These are phyloP conservation scores for Planiliza haematocheilus DNA, from an alignment of 2,113 vertebrate species.

Conservation along the genomic window DNA sequence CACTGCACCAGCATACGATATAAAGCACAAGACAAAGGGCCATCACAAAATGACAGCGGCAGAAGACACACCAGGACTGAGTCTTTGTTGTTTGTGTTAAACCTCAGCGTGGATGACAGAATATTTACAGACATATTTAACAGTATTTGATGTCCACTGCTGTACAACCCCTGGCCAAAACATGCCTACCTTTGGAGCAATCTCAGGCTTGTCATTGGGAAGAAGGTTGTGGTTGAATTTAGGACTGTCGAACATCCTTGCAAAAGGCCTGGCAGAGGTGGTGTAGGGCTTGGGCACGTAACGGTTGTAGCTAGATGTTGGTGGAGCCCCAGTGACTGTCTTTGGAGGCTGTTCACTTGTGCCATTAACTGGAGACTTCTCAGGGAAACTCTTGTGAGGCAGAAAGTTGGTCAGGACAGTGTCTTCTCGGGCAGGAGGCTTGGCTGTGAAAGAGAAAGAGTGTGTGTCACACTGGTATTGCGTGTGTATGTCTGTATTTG, in stretches of 20 bases:
- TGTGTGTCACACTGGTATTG: conserved; percentile 54
- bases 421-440: conserved; percentile 87
- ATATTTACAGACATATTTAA: no score
- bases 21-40: no score
- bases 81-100: no score
- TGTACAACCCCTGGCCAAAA: background rate
- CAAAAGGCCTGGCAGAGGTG: conserved; percentile 88
- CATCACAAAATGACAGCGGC: no score
- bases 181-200: conserved; percentile 79
- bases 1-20: no score
- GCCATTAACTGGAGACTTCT: conserved; percentile 88
- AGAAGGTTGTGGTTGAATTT: conserved; percentile 99
- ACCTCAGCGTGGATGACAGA: no score
- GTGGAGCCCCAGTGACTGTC: conserved; percentile 53
- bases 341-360: conserved; percentile 85
- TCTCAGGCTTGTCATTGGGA: conserved; percentile 91
- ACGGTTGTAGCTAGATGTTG: conserved; percentile 85
- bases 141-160: background rate
- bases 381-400: conserved; percentile 91
- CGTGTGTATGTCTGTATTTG: background rate
- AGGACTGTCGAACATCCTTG: conserved; percentile 97
- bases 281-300: conserved; percentile 90
- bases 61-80: no score
- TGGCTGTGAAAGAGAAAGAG: conserved; percentile 74
- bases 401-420: conserved; percentile 89